Conservation (phyloP, 2,797 vertebrate genomes). For the Enteromius radiatus region DNA sequence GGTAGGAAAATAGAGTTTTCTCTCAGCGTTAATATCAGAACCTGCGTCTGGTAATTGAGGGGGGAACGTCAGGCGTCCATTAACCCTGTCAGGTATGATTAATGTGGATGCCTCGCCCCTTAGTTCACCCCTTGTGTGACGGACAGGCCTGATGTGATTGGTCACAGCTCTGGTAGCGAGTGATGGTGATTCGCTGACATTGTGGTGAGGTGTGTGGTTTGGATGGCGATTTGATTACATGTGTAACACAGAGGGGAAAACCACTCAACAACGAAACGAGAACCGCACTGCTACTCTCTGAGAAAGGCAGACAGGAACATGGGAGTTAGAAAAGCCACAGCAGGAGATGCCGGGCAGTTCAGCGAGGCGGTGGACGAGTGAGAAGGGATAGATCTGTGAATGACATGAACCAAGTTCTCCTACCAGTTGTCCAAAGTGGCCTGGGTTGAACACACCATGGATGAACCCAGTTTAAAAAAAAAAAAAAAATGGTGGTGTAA, state of each 20-base stretch:
- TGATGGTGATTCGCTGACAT: conserved; percentile 64
- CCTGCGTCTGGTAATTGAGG: conserved; percentile 53
- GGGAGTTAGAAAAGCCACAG: conserved; percentile 45
- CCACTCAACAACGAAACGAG: conserved; percentile 55
- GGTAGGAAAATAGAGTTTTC: conserved; percentile 57
- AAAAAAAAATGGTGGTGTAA: conserved; percentile 41
- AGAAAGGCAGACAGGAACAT: conserved; percentile 46
- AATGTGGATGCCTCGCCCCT: conserved; percentile 56
- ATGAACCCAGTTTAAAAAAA: conserved; percentile 34
- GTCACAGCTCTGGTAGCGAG: conserved; percentile 55
- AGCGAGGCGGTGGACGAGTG: conserved; percentile 14
- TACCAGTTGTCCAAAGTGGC: conserved; percentile 21
- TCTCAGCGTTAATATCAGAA: conserved; percentile 57
- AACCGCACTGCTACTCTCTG: conserved; percentile 56
- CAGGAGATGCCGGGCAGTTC: conserved; percentile 31
- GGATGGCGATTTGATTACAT: conserved; percentile 68
- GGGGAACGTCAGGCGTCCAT: conserved; percentile 53
- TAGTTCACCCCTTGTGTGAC: conserved; percentile 51
- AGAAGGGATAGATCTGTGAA: conserved; percentile 14
- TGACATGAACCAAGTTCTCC: conserved; percentile 31
- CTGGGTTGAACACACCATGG: conserved; percentile 8
- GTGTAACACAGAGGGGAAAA: conserved; percentile 65
- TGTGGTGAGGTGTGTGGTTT: conserved; percentile 68
- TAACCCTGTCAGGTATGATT: conserved; percentile 64
- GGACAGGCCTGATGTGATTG: conserved; percentile 57